Conservation (phyloP, 2,113 vertebrate genomes). For the Petromus typicus region DNA sequence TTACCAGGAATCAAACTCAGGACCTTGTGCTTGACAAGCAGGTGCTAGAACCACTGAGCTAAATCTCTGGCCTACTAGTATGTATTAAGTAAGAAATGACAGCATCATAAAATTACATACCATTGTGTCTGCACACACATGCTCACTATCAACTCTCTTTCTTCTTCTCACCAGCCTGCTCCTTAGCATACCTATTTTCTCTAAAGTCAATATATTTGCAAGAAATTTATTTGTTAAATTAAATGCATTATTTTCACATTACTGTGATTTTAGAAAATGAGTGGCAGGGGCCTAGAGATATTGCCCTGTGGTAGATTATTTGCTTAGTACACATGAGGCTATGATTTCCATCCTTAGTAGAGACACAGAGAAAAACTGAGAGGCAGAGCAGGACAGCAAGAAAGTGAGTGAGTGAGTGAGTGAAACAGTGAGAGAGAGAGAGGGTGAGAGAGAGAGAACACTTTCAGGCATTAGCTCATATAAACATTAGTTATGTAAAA, state of each 20-base stretch:
- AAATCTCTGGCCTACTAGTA: no score
- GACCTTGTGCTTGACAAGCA: no score
- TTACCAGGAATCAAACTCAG: no score
- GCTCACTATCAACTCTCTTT: background rate
- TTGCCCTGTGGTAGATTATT: background rate
- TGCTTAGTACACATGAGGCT: background rate
- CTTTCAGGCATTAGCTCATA: background rate
- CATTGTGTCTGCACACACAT: no score
- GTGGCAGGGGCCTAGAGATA: background rate
- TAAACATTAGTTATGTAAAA: constrained; percentile 34
- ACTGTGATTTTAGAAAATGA: constrained; percentile 26
- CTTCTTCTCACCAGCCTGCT: background rate
- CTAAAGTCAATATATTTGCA: constrained; percentile 22
- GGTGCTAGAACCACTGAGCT: no score
- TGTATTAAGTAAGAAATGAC: background rate
- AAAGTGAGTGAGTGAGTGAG: background rate
- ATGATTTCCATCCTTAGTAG: background rate
- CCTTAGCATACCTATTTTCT: background rate
- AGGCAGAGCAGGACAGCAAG: background rate
- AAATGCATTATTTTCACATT: constrained; percentile 29
- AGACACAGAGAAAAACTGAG: background rate
- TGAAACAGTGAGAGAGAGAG: background rate
- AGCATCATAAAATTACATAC: background rate
- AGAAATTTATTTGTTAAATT: constrained; percentile 32
- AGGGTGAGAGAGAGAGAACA: background rate